These are phyloP conservation scores for Holacanthella duospinosa DNA, from an alignment of 2,888 invertebrate species.

Conservation along the genomic window DNA sequence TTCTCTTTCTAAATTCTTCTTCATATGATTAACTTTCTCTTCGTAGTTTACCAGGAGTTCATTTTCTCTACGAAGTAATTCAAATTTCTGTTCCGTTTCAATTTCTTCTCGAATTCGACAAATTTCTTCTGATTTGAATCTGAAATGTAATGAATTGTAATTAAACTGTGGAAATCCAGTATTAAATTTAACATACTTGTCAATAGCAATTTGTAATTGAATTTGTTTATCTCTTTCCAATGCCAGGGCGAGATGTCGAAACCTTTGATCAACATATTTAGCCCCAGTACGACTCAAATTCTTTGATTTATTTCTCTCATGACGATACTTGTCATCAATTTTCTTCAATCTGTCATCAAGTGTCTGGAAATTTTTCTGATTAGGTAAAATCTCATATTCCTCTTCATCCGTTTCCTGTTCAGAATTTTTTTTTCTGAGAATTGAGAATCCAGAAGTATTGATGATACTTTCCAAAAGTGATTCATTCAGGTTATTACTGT, in stretches of 20 bases:
- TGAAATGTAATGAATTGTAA: too few relatives aligned
- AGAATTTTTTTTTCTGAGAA: background rate
- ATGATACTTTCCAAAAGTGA: slow-evolving; percentile 31
- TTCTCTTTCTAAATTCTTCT: slow-evolving; percentile 1
- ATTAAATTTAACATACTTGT: too few relatives aligned
- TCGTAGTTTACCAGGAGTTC: background rate
- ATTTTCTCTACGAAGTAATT: background rate
- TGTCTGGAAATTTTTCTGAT: background rate
- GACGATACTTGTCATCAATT: background rate
- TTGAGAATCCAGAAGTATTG: slow-evolving; percentile 1
- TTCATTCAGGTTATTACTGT: slow-evolving; percentile 22
- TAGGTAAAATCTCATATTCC: too few relatives aligned
- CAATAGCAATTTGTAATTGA: background rate
- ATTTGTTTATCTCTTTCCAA: slow-evolving; percentile 3
- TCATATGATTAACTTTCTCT: slow-evolving; percentile 1
- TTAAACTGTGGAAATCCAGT: too few relatives aligned
- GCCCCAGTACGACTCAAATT: background rate
- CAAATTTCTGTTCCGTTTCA: slow-evolving; percentile 1
- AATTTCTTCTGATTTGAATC: slow-evolving; percentile 5
- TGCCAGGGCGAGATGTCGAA: background rate
- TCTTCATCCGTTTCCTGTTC: background rate
- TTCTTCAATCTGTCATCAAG: background rate
- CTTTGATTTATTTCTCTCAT: background rate
- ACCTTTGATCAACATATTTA: background rate
- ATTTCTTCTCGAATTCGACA: slow-evolving; percentile 1